These are phyloP conservation scores for Lethocerus indicus DNA, from an alignment of 1,140 invertebrate genomes.

Conservation along the genomic window DNA sequence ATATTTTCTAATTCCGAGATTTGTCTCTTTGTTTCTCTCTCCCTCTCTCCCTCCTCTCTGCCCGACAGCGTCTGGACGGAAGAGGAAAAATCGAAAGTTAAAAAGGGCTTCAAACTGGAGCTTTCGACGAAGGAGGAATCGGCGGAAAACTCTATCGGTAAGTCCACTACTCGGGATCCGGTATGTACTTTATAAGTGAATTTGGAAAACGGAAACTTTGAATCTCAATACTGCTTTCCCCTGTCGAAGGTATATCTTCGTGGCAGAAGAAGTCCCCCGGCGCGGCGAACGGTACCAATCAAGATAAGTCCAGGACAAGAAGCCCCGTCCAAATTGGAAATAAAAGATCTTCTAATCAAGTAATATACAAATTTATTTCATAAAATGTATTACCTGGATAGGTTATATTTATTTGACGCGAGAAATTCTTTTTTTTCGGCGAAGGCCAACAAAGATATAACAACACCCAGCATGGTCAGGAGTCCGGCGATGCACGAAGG, in stretches of 20 bases:
- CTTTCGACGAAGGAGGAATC: conserved; percentile 28
- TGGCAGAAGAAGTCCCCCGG: conserved; percentile 11
- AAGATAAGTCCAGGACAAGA: conserved; percentile 23
- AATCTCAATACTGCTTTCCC: not conserved
- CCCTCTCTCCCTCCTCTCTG: not conserved
- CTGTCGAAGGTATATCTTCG: conserved; percentile 3
- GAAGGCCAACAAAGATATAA: not conserved
- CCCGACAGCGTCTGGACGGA: conserved; percentile 31
- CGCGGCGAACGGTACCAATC: conserved; percentile 4
- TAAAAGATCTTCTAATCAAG: conserved; percentile 15
- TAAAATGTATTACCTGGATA: not conserved
- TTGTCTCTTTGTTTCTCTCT: not conserved
- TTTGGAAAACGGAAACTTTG: too few species aligned
- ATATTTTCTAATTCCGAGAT: not conserved
- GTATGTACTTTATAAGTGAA: conserved; percentile 1
- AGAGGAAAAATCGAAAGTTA: conserved; percentile 42
- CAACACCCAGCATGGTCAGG: conserved; percentile 18
- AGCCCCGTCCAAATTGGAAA: conserved; percentile 31
- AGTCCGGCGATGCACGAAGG: conserved; percentile 27
- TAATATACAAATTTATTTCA: not conserved
- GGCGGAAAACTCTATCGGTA: too few species aligned
- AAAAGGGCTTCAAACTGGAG: conserved; percentile 49
- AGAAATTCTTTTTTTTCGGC: not conserved
- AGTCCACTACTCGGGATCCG: conserved; percentile 4
- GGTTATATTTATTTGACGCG: not conserved